Evolutionary conservation across 2,797 vertebrate genomes (phyloP), one percentile per base, ranked within the genome.

Genomic region (Miichthys miiuy): DNA sequence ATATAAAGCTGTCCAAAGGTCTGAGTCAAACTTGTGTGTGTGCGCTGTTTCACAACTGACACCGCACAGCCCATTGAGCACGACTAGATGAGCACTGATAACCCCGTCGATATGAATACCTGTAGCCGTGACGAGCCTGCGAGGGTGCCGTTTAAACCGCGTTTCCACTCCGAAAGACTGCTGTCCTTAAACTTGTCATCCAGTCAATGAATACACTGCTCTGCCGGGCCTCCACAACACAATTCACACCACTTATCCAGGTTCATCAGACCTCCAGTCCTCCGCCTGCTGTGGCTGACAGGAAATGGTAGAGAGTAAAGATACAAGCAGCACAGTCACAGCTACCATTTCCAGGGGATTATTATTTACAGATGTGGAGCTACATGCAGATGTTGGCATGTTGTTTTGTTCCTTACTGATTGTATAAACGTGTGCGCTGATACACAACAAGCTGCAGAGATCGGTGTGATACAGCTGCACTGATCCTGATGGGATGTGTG

Each of bases 331-430:
- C 66, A 44, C 46, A 64, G 42, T 72, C 70, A 48, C 60, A 6
- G 48, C 71, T 63, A 65, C 81, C 85, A 89, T 63, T 87, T 87
- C 75, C 78, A 85, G 72, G 55, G 74, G 70, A 69, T 88, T 86
- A 93, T 85, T 86, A 77, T 81, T 91, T 82, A 69, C 88, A 92
- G 90, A 93, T 89, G 90, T 88, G 78, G 41, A 30, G 66, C 73
- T 72, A 6, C 72, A 64, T 25, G 76, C 25, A 79, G 66, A 38
- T 38, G 34, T 38, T 38, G 34, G 58, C 67, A 68, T 85, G 80
- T 77, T 83, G 60, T 83, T 82, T 87, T 60, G 42, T 62, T 25
- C 41, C 63, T 54, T 56, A 72, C 77, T 69, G 44, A 57, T 2
- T 71, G 48, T 21, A 38, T 38, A 46, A 65, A 78, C 73, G 76